phyloP scores from a whole-genome alignment of 2,113 vertebrate species.

The Megalops atlanticus region DNA sequence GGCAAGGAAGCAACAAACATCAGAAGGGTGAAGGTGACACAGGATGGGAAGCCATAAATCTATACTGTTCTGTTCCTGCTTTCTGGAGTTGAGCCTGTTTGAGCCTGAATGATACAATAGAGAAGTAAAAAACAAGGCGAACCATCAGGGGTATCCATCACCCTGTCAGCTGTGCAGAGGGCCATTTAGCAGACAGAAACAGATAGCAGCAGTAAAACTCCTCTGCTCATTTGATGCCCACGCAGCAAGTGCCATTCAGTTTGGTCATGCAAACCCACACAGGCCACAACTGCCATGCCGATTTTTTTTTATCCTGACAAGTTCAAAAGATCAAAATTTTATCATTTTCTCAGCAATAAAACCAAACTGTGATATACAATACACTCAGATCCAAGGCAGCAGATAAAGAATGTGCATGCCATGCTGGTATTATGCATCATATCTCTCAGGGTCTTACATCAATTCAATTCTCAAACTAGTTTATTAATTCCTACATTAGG shows the following conservation, averaged over 20 bases:
- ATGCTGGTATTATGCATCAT: not conserved
- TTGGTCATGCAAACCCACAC: no score
- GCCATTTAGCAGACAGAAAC: constrained; percentile 12
- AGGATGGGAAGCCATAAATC: no score
- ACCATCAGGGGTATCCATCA: constrained; percentile 33
- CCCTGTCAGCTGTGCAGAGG: constrained; percentile 30
- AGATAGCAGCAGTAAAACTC: not conserved
- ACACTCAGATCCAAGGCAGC: not conserved
- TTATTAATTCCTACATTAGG: not conserved
- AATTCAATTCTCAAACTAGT: not conserved
- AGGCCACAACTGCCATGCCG: no score
- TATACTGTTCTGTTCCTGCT: no score
- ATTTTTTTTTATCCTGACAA: not conserved
- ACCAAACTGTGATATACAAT: not conserved
- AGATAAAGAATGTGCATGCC: not conserved
- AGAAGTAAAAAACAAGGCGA: constrained; percentile 34
- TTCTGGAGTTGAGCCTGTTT: no score
- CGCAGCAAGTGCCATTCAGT: not conserved
- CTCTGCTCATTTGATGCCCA: not conserved
- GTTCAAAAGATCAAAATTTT: constrained; percentile 1
- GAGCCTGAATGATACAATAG: not conserved
- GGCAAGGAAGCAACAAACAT: no score
- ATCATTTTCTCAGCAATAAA: not conserved
- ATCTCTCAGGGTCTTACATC: not conserved
- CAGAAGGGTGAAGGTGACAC: not conserved